phyloP scores from a whole-genome alignment of 2,113 vertebrate genomes.

The Ochotona princeps region DNA sequence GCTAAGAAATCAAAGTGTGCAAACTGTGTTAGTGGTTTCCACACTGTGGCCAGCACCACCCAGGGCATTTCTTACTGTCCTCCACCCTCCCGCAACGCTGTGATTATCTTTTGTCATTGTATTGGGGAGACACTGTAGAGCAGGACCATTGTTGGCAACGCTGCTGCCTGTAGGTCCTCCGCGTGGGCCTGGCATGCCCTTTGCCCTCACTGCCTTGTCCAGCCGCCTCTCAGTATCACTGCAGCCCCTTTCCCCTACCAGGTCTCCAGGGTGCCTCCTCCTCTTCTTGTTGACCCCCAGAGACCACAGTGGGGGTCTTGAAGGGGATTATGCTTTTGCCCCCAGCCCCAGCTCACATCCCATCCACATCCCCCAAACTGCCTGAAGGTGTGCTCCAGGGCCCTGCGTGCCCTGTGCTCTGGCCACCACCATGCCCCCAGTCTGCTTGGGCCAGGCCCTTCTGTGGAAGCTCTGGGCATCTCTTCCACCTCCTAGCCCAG shows the following conservation, averaged over 20 bases:
- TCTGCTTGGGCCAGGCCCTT: not conserved
- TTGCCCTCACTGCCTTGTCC: not conserved
- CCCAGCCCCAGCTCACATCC: too few species aligned
- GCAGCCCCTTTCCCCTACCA: not conserved
- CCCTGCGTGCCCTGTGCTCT: not conserved
- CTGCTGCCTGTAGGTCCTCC: not conserved
- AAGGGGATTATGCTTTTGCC: not conserved
- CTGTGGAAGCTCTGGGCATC: not conserved
- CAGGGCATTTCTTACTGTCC: not conserved
- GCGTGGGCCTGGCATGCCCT: not conserved
- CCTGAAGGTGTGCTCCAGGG: not conserved
- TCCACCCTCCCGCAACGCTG: not conserved
- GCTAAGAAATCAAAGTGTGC: not conserved
- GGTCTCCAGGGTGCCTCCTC: not conserved
- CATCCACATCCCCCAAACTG: too few species aligned
- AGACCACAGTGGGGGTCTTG: not conserved
- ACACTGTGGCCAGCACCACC: too few species aligned
- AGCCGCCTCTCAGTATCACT: not conserved
- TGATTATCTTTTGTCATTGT: not conserved
- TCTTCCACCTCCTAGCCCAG: not conserved
- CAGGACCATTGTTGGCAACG: not conserved
- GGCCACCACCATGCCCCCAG: too few species aligned
- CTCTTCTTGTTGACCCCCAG: too few species aligned
- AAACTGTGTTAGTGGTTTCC: accelerated
- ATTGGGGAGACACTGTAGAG: not conserved